A percentile compares a stretch with the other conserved stretches of the same genome.
These are phyloP conservation scores for Choreutis nemorana DNA, from an alignment of 2,888 invertebrate species.

Conservation along the genomic window DNA sequence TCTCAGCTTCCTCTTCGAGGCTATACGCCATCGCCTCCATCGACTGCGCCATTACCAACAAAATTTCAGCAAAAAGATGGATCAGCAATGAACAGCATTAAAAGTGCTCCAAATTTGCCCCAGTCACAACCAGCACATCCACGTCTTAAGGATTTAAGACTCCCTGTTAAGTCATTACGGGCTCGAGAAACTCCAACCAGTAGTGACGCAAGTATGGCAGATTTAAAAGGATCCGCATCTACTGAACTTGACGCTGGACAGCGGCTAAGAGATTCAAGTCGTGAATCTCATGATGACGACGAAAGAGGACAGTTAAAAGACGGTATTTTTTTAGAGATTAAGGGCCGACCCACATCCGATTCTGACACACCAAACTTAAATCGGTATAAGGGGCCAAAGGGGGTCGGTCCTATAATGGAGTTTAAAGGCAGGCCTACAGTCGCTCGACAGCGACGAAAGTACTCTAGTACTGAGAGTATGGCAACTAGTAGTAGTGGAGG, in stretches of 20 bases:
- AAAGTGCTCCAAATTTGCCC: constrained; percentile 82
- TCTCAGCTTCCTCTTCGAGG: constrained; percentile 73
- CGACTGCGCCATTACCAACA: constrained; percentile 82
- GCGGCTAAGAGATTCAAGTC: constrained; percentile 54
- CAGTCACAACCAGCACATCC: constrained; percentile 72
- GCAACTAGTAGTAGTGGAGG: constrained; percentile 87
- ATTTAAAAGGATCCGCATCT: constrained; percentile 61
- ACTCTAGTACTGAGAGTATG: constrained; percentile 87
- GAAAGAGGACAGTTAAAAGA: constrained; percentile 75
- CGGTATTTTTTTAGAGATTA: constrained; percentile 77
- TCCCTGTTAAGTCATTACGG: constrained; percentile 75
- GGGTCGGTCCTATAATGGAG: constrained; percentile 67
- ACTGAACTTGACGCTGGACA: constrained; percentile 59
- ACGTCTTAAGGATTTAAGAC: constrained; percentile 75
- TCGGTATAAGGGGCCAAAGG: constrained; percentile 64
- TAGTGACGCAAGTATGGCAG: constrained; percentile 71
- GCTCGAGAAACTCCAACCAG: constrained; percentile 69
- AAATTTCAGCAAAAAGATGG: constrained; percentile 80
- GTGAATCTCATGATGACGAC: constrained; percentile 70
- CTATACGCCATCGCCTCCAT: constrained; percentile 83
- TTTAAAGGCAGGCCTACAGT: constrained; percentile 70
- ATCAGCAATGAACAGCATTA: constrained; percentile 78
- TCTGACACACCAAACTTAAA: constrained; percentile 63
- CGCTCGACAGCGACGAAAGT: constrained; percentile 65
- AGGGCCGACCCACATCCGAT: constrained; percentile 72